These are phyloP conservation scores for Hetaerina americana DNA, from an alignment of 1,140 invertebrate genomes.

Conservation along the genomic window DNA sequence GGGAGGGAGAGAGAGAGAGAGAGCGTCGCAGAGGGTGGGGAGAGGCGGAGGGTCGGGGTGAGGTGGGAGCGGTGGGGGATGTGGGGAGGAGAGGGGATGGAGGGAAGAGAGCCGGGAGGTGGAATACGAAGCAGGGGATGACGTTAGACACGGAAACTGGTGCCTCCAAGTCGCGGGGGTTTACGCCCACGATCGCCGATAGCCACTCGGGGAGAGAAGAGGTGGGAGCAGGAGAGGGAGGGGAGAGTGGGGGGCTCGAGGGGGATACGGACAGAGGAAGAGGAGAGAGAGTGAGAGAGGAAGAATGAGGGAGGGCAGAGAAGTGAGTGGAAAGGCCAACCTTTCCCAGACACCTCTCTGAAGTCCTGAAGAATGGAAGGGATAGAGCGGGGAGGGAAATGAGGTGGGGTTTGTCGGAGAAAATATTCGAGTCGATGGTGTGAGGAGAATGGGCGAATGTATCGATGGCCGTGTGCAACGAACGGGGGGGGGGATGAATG, in stretches of 20 bases:
- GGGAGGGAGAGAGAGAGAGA: too few relatives aligned
- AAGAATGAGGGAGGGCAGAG: background rate
- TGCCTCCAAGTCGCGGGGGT: background rate
- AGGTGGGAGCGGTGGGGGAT: too few relatives aligned
- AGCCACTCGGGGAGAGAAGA: background rate
- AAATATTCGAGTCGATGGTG: background rate
- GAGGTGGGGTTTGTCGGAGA: background rate
- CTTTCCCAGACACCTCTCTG: background rate
- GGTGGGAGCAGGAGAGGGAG: background rate
- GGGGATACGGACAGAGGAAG: background rate
- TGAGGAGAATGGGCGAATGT: background rate
- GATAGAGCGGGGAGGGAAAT: background rate
- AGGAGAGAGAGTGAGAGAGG: background rate
- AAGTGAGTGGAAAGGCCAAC: background rate
- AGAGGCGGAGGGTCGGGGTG: too few relatives aligned
- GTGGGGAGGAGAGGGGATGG: too few relatives aligned
- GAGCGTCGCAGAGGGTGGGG: too few relatives aligned
- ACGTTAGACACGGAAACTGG: background rate
- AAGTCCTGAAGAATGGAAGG: background rate
- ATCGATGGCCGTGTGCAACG: background rate
- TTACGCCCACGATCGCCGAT: background rate
- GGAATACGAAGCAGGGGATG: too few relatives aligned
- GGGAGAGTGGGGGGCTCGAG: background rate
- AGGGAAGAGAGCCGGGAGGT: background rate
- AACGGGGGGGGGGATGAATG: background rate